Percentiles rank a stretch among this genome's conserved stretches.
Evolutionary conservation across 2,113 vertebrate genomes (phyloP).

Genomic region (Acrocephalus kingi): DNA sequence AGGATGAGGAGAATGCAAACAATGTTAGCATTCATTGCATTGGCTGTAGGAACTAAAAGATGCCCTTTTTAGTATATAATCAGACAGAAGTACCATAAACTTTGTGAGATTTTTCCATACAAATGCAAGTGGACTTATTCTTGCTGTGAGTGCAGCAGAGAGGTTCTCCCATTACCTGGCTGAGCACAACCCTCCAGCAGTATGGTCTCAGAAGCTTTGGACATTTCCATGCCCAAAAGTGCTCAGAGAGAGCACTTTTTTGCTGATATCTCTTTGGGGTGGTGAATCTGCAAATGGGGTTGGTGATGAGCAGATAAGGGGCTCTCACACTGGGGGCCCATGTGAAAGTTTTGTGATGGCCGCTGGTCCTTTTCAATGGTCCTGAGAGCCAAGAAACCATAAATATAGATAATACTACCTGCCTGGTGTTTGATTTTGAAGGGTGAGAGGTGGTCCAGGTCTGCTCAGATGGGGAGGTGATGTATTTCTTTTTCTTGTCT

Average conservation of each 20-base stretch:
- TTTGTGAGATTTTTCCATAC: not conserved
- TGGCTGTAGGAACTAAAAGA: not conserved
- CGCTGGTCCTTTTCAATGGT: not conserved
- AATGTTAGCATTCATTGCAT: not conserved
- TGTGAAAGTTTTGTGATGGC: accelerated
- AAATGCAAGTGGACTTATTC: not conserved
- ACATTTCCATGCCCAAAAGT: not conserved
- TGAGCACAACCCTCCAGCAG: not conserved
- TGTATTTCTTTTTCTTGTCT: not conserved
- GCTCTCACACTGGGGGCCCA: accelerated
- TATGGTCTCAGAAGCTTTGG: not conserved
- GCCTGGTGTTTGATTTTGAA: not conserved
- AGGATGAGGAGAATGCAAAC: not conserved
- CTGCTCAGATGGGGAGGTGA: not conserved
- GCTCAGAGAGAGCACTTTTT: not conserved
- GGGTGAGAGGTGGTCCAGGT: not conserved
- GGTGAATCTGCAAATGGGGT: not conserved
- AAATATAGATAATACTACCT: not conserved
- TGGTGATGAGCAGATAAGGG: not conserved
- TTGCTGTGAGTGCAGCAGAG: accelerated
- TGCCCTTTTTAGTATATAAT: not conserved
- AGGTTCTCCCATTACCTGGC: not conserved
- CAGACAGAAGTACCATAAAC: not conserved
- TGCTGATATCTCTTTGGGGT: not conserved
- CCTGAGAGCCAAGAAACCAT: not conserved